Conservation (phyloP, 1,140 invertebrate genomes). For the Phenacoccus solenopsis region DNA sequence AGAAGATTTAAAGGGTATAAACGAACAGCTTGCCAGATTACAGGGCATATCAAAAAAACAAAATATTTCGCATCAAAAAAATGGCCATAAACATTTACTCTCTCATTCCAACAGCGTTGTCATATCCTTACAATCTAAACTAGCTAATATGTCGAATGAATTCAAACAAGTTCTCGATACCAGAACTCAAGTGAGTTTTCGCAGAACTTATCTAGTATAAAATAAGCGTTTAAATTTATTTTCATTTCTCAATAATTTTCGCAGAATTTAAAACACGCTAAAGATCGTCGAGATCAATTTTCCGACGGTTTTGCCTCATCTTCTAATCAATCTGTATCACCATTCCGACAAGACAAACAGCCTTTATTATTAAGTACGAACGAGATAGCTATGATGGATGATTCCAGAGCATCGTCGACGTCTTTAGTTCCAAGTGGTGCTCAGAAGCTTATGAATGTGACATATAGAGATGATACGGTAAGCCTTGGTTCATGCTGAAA, state of each 20-base stretch:
- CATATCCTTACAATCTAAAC: slow-evolving; percentile 81
- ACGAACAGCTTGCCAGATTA: slow-evolving; percentile 85
- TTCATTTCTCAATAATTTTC: not conserved
- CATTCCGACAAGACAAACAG: not conserved
- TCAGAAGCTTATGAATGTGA: slow-evolving; percentile 42
- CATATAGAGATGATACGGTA: not conserved
- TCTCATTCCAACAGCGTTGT: slow-evolving; percentile 95
- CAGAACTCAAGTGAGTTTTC: slow-evolving; percentile 52
- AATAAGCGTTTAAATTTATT: not conserved
- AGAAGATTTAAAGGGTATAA: slow-evolving; percentile 85
- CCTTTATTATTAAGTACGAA: not conserved
- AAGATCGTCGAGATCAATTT: slow-evolving; percentile 85
- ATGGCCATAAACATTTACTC: slow-evolving; percentile 62
- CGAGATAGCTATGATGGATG: not conserved
- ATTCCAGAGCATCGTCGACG: slow-evolving; percentile 39
- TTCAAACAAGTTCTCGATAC: slow-evolving; percentile 83
- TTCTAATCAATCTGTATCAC: slow-evolving; percentile 1
- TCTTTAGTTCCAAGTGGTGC: slow-evolving; percentile 45
- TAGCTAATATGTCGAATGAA: slow-evolving; percentile 91
- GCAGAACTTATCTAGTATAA: not conserved
- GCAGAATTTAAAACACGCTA: slow-evolving; percentile 88
- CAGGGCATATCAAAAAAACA: slow-evolving; percentile 64
- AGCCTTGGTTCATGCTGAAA: too few relatives aligned
- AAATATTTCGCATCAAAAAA: slow-evolving; percentile 38
- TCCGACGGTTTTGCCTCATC: slow-evolving; percentile 36